Conservation (phyloP, 2,888 invertebrate genomes). For the Noctua janthina region DNA sequence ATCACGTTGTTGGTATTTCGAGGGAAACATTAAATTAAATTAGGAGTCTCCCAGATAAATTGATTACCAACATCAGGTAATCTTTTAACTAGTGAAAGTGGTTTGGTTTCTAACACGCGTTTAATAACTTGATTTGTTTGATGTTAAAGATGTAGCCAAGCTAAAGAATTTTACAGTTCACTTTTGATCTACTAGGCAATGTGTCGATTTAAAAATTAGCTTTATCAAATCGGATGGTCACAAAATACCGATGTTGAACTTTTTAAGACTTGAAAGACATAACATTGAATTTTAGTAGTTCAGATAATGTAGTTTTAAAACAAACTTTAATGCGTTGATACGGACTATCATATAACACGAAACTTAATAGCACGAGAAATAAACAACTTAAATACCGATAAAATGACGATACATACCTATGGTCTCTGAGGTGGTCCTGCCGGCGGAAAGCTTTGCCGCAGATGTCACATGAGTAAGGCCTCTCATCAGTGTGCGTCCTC, state of each 20-base stretch:
- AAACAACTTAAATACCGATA: slow-evolving; percentile 49
- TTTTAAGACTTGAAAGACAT: slow-evolving; percentile 18
- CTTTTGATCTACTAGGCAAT: not conserved
- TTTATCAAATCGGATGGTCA: not conserved
- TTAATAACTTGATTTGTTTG: slow-evolving; percentile 30
- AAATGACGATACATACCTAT: slow-evolving; percentile 91
- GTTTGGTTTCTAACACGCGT: slow-evolving; percentile 38
- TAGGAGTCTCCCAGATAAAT: slow-evolving; percentile 74
- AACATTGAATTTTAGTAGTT: slow-evolving; percentile 28
- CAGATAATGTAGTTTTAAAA: slow-evolving; percentile 59
- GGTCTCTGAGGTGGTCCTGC: slow-evolving; percentile 97
- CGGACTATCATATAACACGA: slow-evolving; percentile 54
- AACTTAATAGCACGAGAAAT: slow-evolving; percentile 56
- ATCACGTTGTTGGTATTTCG: slow-evolving; percentile 85
- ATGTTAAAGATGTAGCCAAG: not conserved
- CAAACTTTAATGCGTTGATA: slow-evolving; percentile 45
- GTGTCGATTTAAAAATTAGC: not conserved
- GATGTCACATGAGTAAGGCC: slow-evolving; percentile 98
- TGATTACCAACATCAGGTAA: slow-evolving; percentile 60
- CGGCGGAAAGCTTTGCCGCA: slow-evolving; percentile 98
- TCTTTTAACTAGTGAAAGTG: slow-evolving; percentile 70
- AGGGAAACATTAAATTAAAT: slow-evolving; percentile 81
- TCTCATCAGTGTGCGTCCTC: slow-evolving; percentile 98
- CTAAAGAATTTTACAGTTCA: not conserved
- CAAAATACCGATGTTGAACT: slow-evolving; percentile 18